Conservation (phyloP, 2,113 vertebrate species). For the Oncorhynchus clarkii region DNA sequence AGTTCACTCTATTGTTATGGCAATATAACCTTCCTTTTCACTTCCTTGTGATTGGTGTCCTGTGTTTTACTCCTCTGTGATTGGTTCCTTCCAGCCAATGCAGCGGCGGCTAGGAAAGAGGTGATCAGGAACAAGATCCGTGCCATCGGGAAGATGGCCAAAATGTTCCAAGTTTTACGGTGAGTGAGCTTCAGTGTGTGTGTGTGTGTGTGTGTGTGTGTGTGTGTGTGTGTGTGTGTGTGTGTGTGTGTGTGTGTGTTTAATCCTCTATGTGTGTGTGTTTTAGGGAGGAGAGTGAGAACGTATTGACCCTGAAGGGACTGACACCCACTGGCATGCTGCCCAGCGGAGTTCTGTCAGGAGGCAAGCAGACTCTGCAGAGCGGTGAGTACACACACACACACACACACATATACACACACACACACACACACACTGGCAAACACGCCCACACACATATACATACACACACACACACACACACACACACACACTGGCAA, state of each 20-base stretch:
- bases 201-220: conserved; percentile 37
- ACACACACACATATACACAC: neutral
- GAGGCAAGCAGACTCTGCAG: conserved; percentile 81
- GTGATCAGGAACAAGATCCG: conserved; percentile 82
- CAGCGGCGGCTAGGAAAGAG: conserved; percentile 79
- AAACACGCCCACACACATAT: conserved; percentile 18
- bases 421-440: conserved; percentile 17
- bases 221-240: neutral
- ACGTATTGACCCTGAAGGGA: conserved; percentile 81
- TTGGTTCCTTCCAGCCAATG: conserved; percentile 64
- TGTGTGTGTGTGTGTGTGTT: conserved; percentile 14
- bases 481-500: neutral
- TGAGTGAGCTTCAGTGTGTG: conserved; percentile 43
- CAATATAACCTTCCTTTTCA: neutral
- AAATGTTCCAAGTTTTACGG: conserved; percentile 81
- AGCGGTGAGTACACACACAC: conserved; percentile 68
- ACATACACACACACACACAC: neutral
- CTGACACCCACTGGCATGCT: conserved; percentile 82
- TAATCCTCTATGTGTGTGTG: conserved; percentile 8
- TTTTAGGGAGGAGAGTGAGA: conserved; percentile 81
- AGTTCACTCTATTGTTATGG: neutral
- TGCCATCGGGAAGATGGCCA: conserved; percentile 82
- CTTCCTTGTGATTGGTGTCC: neutral
- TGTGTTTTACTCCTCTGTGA: too few species aligned
- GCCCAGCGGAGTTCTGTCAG: conserved; percentile 79